Evolutionary conservation across 2,797 vertebrate species (phyloP).

Genomic region (Amblyopsis hoosieri): DNA sequence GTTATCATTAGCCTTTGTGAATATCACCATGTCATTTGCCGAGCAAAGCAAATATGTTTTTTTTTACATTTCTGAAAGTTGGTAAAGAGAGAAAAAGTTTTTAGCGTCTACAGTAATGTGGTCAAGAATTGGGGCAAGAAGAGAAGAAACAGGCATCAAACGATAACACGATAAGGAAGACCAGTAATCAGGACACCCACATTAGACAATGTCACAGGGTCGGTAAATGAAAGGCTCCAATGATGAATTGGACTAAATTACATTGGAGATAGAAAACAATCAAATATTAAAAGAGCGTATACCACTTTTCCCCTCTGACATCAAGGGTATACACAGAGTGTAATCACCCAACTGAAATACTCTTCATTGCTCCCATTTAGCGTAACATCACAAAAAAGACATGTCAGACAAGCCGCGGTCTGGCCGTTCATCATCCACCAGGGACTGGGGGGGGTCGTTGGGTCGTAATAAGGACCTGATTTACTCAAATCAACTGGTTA

Average conservation of each 20-base stretch:
- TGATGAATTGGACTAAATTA: constrained; percentile 87
- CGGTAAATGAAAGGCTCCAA: constrained; percentile 73
- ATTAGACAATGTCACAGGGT: constrained; percentile 75
- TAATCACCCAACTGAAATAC: constrained; percentile 74
- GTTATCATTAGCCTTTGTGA: constrained; percentile 51
- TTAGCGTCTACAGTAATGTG: constrained; percentile 24
- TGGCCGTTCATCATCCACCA: constrained; percentile 72
- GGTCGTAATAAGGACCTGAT: constrained; percentile 77
- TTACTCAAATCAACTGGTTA: constrained; percentile 78
- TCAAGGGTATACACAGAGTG: constrained; percentile 72
- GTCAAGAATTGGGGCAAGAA: constrained; percentile 64
- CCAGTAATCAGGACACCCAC: constrained; percentile 70
- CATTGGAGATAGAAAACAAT: constrained; percentile 72
- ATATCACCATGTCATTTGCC: constrained; percentile 58
- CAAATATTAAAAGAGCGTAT: constrained; percentile 85
- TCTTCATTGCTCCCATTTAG: constrained; percentile 85
- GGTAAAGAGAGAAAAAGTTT: constrained; percentile 61
- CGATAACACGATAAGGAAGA: constrained; percentile 63
- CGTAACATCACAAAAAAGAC: constrained; percentile 81
- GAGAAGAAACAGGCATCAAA: constrained; percentile 77
- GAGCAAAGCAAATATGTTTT: constrained; percentile 35
- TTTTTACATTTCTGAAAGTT: constrained; percentile 50
- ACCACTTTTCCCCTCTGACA: constrained; percentile 72
- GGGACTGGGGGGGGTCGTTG: too few species aligned
- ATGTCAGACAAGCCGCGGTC: constrained; percentile 70